These are phyloP conservation scores for Enteromius mattozi DNA, from an alignment of 2,797 vertebrate species.

Conservation along the genomic window DNA sequence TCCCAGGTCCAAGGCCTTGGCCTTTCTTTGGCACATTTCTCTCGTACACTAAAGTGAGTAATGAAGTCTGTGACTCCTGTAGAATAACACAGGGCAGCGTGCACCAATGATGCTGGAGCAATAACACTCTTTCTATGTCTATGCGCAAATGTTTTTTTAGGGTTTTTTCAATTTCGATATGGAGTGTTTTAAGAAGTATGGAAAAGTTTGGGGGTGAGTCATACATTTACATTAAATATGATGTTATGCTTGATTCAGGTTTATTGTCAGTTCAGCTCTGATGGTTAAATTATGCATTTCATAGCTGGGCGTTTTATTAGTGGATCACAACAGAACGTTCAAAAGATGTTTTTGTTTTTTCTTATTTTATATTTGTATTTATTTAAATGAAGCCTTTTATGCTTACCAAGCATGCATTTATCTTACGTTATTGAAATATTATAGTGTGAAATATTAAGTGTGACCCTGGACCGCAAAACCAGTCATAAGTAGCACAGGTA, in stretches of 20 bases:
- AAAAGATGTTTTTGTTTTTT: background rate
- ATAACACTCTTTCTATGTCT: background rate
- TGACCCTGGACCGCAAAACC: too few species aligned
- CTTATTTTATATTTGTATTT: background rate
- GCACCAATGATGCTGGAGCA: background rate
- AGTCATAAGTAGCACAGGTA: too few species aligned
- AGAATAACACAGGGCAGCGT: background rate
- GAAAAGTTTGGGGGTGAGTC: conserved; percentile 80
- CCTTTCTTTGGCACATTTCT: conserved; percentile 73
- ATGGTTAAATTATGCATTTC: background rate
- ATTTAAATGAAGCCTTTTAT: background rate
- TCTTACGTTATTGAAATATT: background rate
- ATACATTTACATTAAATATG: background rate
- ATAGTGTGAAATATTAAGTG: background rate
- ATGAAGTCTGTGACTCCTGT: background rate
- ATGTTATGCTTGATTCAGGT: background rate
- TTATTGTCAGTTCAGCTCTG: background rate
- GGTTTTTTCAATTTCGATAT: conserved; percentile 64
- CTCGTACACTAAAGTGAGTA: conserved; percentile 54
- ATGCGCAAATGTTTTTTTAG: conserved; percentile 59
- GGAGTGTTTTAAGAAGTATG: conserved; percentile 73
- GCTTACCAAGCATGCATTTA: background rate
- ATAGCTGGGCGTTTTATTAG: background rate
- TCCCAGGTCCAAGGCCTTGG: conserved; percentile 72
- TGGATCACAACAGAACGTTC: background rate